Base-by-base conservation (phyloP, 2,888 invertebrate genomes). In the Polylopha cassiicola region DNA sequence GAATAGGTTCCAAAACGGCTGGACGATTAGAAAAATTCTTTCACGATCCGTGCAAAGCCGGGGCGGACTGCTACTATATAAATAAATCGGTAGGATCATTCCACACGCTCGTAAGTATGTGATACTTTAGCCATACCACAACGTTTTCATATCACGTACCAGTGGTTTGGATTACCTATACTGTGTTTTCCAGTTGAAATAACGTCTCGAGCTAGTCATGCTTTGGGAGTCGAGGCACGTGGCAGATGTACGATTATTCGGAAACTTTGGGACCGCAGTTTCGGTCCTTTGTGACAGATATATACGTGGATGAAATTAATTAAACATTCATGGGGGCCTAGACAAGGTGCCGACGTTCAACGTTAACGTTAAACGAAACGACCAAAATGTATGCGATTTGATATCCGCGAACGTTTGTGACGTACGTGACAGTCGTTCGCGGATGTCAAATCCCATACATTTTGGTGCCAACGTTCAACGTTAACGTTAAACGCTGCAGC, bases 71-170 rank as follows among this genome's bases (percentile, higher is more conserved):
- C n/a, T n/a, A n/a, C n/a, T n/a, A n/a, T n/a, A n/a, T n/a, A n/a
- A n/a, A n/a, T n/a, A n/a, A n/a, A n/a, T n/a, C n/a, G n/a, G n/a
- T n/a, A n/a, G n/a, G n/a, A n/a, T n/a, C n/a, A n/a, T n/a, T n/a
- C n/a, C n/a, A n/a, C 37, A 29, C 42, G 41, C 17, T 24, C 29
- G 23, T 37, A 20, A 9, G 29, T 27, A 14, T 29, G 21, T 31
- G 11, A 31, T 21, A 23, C 32, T 44, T 43, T 37, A 56, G 49
- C 50, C 42, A 44, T 56, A 46, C 47, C 49, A 58, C 59, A 69
- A 65, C 53, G 60, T 46, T 75, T 75, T 75, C 81, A 48, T 63
- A 65, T 80, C 81, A 82, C 81, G 81, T 82, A 68, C 55, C 62
- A 61, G 75, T 65, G 79, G 81, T 74, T 79, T 67, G 70, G 61